Evolutionary conservation across 64 coral and sea anemone genomes (phyloP).

Genomic region (Montipora cactus): DNA sequence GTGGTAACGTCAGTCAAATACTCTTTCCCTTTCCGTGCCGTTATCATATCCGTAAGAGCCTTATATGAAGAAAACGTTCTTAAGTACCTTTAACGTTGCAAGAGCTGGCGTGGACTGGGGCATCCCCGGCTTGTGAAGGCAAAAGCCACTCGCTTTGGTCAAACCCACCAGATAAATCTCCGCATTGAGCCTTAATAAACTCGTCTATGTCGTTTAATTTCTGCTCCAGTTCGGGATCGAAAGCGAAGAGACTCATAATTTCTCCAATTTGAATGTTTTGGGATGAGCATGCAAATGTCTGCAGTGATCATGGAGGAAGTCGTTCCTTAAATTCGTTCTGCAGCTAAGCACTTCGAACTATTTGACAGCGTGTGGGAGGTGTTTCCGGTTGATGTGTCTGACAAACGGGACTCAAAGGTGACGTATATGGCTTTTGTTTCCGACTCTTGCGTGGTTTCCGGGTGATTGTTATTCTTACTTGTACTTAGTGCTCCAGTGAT

Average conservation of each 20-base stretch:
- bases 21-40: background rate
- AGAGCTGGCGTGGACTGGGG: conserved; percentile 18
- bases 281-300: background rate
- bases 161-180: conserved; percentile 31
- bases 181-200: conserved; percentile 31
- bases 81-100: conserved; percentile 28
- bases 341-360: background rate
- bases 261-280: background rate
- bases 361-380: conserved; percentile 38
- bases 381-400: conserved; percentile 37
- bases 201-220: conserved; percentile 52
- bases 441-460: conserved; percentile 39
- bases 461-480: conserved; percentile 50
- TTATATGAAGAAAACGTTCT: conserved; percentile 9
- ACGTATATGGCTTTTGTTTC: conserved; percentile 54
- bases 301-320: conserved; percentile 30
- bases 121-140: conserved; percentile 49
- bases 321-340: conserved; percentile 56
- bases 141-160: conserved; percentile 57
- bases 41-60: background rate
- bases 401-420: conserved; percentile 10
- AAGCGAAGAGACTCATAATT: conserved; percentile 41
- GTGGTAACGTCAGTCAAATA: background rate
- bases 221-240: conserved; percentile 50
- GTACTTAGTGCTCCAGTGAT: conserved; percentile 25